phyloP scores from a whole-genome alignment of 2,888 invertebrate species.

The Strigamia transsilvanica region DNA sequence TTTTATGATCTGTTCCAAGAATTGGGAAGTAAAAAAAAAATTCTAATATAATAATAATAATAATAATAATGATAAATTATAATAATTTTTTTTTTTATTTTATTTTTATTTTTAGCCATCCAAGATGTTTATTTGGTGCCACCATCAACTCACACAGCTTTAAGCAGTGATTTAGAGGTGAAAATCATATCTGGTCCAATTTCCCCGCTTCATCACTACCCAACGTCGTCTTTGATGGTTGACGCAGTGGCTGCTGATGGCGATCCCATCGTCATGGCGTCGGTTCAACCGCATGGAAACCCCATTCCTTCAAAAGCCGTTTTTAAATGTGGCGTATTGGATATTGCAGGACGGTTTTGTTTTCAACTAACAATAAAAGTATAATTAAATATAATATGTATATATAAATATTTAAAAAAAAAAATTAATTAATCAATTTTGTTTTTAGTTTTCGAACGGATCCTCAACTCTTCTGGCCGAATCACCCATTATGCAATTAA shows the following conservation, averaged over 20 bases:
- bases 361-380: constrained; percentile 46
- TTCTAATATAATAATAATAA: not conserved
- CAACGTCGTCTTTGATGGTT: constrained; percentile 5
- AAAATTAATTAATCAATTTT: not conserved
- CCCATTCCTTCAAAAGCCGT: constrained; percentile 27
- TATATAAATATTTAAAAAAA: no score
- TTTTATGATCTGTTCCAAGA: not conserved
- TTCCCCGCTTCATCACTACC: not conserved
- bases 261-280: constrained; percentile 1
- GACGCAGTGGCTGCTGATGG: not conserved
- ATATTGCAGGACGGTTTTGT: constrained; percentile 46
- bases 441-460: not conserved
- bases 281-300: not conserved
- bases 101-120: not conserved
- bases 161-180: not conserved
- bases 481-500: constrained; percentile 17
- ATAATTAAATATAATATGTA: not conserved
- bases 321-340: constrained; percentile 48
- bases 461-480: not conserved
- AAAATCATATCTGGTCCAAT: not conserved
- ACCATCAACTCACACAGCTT: constrained; percentile 11
- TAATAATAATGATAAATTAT: not conserved
- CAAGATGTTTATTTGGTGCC: not conserved
- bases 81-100: not conserved
- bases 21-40: not conserved